A percentile compares a stretch with the other conserved stretches of the same genome.
Evolutionary conservation across 2,113 vertebrate genomes (phyloP).

Genomic region (Eolophus roseicapilla): DNA sequence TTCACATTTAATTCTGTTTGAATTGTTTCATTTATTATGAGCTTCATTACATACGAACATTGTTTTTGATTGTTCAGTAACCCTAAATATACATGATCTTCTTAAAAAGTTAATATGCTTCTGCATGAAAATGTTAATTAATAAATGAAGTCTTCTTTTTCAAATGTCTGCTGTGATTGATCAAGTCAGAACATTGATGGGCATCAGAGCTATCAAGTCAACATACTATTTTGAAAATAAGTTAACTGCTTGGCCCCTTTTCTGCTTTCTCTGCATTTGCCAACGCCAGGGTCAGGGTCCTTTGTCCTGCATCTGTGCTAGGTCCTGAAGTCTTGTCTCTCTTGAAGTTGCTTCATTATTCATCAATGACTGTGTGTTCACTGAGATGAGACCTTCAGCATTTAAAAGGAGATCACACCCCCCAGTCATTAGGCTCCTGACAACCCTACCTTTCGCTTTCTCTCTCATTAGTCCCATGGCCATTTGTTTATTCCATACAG

Average conservation of each 20-base stretch:
- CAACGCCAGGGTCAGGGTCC: not conserved
- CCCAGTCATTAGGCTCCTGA: not conserved
- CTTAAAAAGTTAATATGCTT: not conserved
- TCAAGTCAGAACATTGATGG: not conserved
- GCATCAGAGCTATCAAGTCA: not conserved
- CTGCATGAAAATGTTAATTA: not conserved
- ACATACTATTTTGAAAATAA: not conserved
- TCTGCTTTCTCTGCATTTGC: not conserved
- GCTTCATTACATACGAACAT: not conserved
- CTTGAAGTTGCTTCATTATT: not conserved
- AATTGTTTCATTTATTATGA: not conserved
- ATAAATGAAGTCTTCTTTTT: not conserved
- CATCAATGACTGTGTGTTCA: not conserved
- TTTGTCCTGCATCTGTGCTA: not conserved
- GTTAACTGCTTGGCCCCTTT: not conserved
- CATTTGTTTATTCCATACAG: not conserved
- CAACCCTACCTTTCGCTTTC: not conserved
- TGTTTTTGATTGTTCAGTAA: not conserved
- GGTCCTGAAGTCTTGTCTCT: not conserved
- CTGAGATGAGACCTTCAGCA: not conserved
- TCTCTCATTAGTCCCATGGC: not conserved
- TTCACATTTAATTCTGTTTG: not conserved
- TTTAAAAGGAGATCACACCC: not conserved
- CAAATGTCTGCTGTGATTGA: not conserved
- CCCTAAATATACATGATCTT: not conserved